These are phyloP conservation scores for Theodoxus fluviatilis DNA, from an alignment of 2,888 invertebrate genomes.

Conservation along the genomic window DNA sequence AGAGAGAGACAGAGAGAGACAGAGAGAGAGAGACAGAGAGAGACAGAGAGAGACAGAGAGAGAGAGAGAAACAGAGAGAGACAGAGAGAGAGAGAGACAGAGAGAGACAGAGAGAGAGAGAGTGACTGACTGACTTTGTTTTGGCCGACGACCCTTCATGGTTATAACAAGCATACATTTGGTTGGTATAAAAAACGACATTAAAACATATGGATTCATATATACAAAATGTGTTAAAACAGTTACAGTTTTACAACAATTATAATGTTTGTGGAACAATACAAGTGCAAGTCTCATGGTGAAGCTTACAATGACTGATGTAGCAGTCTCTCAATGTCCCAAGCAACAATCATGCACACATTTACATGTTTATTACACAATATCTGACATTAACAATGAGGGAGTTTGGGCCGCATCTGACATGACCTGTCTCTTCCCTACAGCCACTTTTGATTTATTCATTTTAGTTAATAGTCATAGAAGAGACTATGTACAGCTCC, in stretches of 20 bases:
- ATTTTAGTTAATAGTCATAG: too few relatives aligned
- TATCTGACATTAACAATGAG: too few relatives aligned
- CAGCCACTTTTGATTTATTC: too few relatives aligned
- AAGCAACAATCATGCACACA: too few relatives aligned
- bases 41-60: slow-evolving; percentile 13
- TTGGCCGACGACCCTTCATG: not conserved
- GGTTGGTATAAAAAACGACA: not conserved
- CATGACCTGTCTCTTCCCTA: too few relatives aligned
- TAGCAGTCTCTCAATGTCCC: too few relatives aligned
- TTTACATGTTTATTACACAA: too few relatives aligned
- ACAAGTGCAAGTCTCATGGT: not conserved
- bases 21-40: not conserved
- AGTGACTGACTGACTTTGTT: not conserved
- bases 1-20: not conserved
- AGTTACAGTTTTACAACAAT: not conserved
- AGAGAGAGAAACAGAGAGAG: not conserved
- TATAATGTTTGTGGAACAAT: not conserved
- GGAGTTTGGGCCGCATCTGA: too few relatives aligned
- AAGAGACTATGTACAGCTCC: too few relatives aligned
- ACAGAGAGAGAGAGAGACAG: slow-evolving; percentile 6
- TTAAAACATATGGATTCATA: not conserved
- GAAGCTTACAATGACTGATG: too few relatives aligned
- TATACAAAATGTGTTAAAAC: not conserved
- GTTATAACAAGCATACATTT: not conserved
- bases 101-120: slow-evolving; percentile 4